Conservation (phyloP, 2,797 vertebrate genomes). For the Trachops cirrhosus region DNA sequence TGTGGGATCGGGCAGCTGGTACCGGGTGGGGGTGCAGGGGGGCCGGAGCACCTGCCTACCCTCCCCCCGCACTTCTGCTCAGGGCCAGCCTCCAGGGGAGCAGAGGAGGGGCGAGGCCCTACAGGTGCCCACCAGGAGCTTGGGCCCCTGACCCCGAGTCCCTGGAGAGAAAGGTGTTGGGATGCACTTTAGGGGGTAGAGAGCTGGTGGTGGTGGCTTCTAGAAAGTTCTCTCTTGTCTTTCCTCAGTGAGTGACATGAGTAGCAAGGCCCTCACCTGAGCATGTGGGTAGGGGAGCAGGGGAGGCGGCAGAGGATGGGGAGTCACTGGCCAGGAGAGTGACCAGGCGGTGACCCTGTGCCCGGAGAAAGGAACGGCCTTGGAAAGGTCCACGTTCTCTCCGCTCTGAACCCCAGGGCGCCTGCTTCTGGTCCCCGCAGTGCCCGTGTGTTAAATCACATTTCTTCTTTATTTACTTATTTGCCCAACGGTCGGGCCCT, state of each 20-base stretch:
- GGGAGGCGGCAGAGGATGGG: too few relatives aligned
- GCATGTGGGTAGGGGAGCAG: not conserved
- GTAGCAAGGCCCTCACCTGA: not conserved
- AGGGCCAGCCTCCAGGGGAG: not conserved
- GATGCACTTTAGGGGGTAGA: not conserved
- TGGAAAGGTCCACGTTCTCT: not conserved
- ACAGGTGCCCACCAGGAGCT: not conserved
- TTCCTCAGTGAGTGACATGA: not conserved
- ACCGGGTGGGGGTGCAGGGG: rapidly evolving
- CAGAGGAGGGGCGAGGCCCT: not conserved
- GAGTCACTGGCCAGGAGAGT: not conserved
- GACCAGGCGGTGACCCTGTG: not conserved
- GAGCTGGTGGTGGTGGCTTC: not conserved
- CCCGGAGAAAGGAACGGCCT: too few relatives aligned
- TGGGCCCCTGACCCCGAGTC: not conserved
- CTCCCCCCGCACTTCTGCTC: not conserved
- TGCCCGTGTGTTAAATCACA: not conserved
- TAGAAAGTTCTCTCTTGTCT: not conserved
- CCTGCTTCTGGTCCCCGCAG: not conserved
- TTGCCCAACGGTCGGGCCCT: not conserved
- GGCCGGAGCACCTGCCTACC: not conserved
- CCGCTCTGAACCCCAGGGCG: not conserved
- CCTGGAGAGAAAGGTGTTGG: not conserved
- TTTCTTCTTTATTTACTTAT: not conserved
- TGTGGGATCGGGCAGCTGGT: not conserved